Base-by-base conservation (phyloP, 2,113 vertebrate species). In the Dicaeum eximium region DNA sequence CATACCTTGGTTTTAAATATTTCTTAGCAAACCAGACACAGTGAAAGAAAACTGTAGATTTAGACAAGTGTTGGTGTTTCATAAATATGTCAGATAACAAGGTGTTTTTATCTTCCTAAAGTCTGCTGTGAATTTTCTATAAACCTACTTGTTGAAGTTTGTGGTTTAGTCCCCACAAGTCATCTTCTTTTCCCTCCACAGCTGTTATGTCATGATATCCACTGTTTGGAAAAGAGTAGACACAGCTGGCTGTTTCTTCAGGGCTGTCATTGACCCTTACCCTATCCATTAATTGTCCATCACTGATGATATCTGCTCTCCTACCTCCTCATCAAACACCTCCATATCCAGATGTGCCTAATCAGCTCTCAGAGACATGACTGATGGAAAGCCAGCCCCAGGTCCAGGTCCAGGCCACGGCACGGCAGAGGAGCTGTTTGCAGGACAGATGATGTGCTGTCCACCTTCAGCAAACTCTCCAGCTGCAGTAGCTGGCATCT, bases 241-340 rank as follows among this genome's bases (percentile, higher is more conserved):
- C 11, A 80, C 77, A 95, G 53, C 66, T 92, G 86, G 25, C 13
- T 74, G 25, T 67, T 86, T 79, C 51, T 78, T 94, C 61, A 67
- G 30, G 48, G 48, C n/a, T 79, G 57, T 45, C 69, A 53, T n/a
- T 95, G 83, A 94, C 80, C 82, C 31, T 86, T 81, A 71, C 50
- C 37, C 73, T 85, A 65, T 18, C 83, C 77, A 88, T 95, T 88
- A 90, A 83, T 28, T 93, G 90, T 78, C 67, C 86, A 56, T 67
- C 72, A 75, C n/a, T 45, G 65, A 16, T 1, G 9, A 81, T 56
- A 84, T 35, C 61, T 87, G 12, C 40, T 64, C 20, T 80, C 40
- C 48, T 81, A 69, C 23, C 35, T 78, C 48, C 37, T 79, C 61
- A 45, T 85, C 57, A 79, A 81, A 61, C 48, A 45, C 15, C 67